Evolutionary conservation across 2,888 invertebrate species (phyloP).

Genomic region (Troides helena): DNA sequence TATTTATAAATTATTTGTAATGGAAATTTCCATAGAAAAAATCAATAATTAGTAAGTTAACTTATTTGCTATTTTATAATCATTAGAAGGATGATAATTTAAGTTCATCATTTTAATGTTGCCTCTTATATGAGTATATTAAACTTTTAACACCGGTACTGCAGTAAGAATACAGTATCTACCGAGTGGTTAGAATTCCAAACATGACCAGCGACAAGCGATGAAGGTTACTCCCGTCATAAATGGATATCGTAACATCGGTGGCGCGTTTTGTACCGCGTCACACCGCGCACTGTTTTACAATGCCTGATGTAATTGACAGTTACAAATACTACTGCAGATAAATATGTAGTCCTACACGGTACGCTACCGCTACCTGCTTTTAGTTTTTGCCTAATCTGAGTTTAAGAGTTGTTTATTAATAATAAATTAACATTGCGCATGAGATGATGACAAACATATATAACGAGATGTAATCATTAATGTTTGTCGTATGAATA

Average conservation of each 20-base stretch:
- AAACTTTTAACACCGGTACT: neutral
- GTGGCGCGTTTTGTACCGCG: slow-evolving; percentile 18
- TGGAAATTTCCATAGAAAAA: no score
- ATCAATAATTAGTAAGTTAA: no score
- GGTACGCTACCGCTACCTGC: neutral
- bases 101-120: no score
- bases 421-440: neutral
- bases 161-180: neutral
- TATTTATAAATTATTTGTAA: no score
- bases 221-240: slow-evolving; percentile 13
- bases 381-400: neutral
- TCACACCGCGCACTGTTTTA: slow-evolving; percentile 17
- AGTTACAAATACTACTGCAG: slow-evolving; percentile 18
- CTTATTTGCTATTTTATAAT: no score
- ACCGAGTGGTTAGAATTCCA: neutral
- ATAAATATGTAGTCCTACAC: slow-evolving; percentile 6
- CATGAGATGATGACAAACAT: neutral
- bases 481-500: no score
- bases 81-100: no score
- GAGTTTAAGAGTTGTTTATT: neutral
- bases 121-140: no score
- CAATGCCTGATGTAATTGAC: slow-evolving; percentile 22
- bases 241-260: slow-evolving; percentile 24
- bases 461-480: no score
- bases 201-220: slow-evolving; percentile 4